These are phyloP conservation scores for Zosterops lateralis DNA, from an alignment of 2,113 vertebrate genomes.

Conservation along the genomic window DNA sequence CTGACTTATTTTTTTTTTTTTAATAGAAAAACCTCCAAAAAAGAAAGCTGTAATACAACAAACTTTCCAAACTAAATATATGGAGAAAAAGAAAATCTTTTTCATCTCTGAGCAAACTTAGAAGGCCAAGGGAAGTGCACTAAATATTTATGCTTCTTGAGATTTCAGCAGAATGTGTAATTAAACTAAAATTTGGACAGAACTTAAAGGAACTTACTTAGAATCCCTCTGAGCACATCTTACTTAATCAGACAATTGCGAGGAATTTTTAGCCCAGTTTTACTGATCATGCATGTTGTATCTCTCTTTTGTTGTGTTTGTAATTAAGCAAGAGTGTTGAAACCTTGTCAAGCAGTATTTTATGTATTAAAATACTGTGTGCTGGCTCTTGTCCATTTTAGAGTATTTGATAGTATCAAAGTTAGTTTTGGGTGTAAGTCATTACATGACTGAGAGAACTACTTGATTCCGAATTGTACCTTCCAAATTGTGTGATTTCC, in stretches of 20 bases:
- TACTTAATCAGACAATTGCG: not conserved
- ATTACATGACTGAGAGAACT: not conserved
- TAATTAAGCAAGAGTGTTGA: slow-evolving; percentile 14
- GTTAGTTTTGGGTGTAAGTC: slow-evolving; percentile 37
- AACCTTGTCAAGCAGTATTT: slow-evolving; percentile 34
- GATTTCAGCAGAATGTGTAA: not conserved
- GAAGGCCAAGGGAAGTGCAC: not conserved
- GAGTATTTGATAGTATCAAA: slow-evolving; percentile 32
- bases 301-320: not conserved
- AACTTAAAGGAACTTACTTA: not conserved
- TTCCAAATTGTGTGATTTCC: slow-evolving; percentile 26
- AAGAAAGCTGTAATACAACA: not conserved
- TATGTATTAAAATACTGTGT: slow-evolving; percentile 48
- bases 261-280: not conserved
- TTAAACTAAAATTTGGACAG: slow-evolving; percentile 1
- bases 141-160: slow-evolving; percentile 24
- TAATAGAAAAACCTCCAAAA: not conserved
- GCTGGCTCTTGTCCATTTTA: not conserved
- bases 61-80: not conserved
- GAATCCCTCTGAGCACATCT: not conserved
- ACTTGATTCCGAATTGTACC: not conserved
- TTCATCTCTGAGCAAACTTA: not conserved
- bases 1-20: not conserved
- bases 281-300: not conserved
- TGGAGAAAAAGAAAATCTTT: not conserved